These are phyloP conservation scores for Tichodroma muraria DNA, from an alignment of 2,113 vertebrate genomes.

Conservation along the genomic window DNA sequence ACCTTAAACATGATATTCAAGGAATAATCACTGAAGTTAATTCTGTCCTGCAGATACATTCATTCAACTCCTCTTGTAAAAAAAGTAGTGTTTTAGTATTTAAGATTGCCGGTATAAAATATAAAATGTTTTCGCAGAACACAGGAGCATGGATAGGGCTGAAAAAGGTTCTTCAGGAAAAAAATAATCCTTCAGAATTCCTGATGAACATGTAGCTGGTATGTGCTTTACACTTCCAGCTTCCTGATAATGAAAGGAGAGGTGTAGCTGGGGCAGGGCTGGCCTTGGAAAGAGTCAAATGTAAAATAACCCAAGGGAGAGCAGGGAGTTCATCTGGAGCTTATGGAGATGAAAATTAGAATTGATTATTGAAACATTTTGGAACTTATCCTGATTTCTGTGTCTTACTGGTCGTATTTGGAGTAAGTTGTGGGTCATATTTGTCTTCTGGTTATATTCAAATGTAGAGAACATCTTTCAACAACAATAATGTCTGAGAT, in stretches of 20 bases:
- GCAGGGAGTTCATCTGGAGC: neutral
- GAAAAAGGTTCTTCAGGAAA: neutral
- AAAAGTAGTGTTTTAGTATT: neutral
- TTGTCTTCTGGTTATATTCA: neutral
- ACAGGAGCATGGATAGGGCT: accelerated
- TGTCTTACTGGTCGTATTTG: neutral
- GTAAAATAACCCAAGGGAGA: neutral
- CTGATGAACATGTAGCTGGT: neutral
- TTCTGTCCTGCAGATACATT: neutral
- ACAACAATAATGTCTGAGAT: neutral
- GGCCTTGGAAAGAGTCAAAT: neutral
- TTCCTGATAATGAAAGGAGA: neutral
- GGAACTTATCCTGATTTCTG: neutral
- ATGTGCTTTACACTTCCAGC: neutral
- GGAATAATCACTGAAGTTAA: neutral
- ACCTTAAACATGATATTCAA: neutral
- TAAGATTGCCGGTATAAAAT: neutral
- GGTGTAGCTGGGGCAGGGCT: neutral
- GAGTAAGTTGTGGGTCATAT: neutral
- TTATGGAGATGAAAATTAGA: neutral
- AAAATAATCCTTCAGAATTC: neutral
- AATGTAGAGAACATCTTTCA: neutral
- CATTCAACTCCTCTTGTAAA: neutral
- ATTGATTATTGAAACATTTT: neutral
- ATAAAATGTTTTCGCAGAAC: neutral